These are phyloP conservation scores for Thereuonema tuberculata DNA, from an alignment of 1,140 invertebrate species.

Conservation along the genomic window DNA sequence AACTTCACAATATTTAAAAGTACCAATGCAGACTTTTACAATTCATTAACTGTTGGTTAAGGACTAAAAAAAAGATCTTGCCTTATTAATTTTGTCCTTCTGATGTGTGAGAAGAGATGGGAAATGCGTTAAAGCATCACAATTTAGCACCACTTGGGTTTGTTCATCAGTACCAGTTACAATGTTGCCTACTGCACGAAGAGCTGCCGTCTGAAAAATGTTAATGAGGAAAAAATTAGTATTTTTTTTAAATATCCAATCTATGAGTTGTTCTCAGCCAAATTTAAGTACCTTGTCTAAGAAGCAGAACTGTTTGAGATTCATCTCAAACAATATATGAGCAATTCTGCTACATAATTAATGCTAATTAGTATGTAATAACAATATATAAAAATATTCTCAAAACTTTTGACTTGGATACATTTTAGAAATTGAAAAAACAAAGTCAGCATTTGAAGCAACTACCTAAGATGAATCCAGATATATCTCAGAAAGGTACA, in stretches of 20 bases:
- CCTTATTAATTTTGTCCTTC: slow-evolving; percentile 64
- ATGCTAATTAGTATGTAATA: no score
- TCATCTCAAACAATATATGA: no score
- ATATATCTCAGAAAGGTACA: no score
- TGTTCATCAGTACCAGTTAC: slow-evolving; percentile 98
- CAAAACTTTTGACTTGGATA: background rate
- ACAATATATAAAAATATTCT: no score
- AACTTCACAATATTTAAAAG: slow-evolving; percentile 4
- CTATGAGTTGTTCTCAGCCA: no score
- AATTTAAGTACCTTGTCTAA: no score
- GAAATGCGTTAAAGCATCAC: slow-evolving; percentile 84
- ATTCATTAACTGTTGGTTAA: slow-evolving; percentile 1
- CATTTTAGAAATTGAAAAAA: background rate
- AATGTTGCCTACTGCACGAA: slow-evolving; percentile 95
- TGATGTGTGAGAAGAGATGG: slow-evolving; percentile 73
- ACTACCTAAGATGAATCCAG: no score
- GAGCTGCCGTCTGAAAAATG: slow-evolving; percentile 81
- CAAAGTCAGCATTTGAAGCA: no score
- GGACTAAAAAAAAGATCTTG: slow-evolving; percentile 15
- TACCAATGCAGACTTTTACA: background rate
- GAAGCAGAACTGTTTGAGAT: no score
- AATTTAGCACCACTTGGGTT: slow-evolving; percentile 87
- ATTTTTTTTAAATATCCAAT: no score
- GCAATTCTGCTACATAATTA: no score
- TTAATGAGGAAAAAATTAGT: slow-evolving; percentile 15